These are phyloP conservation scores for Hippocampus mohnikei DNA, from an alignment of 2,113 vertebrate genomes.

Conservation along the genomic window DNA sequence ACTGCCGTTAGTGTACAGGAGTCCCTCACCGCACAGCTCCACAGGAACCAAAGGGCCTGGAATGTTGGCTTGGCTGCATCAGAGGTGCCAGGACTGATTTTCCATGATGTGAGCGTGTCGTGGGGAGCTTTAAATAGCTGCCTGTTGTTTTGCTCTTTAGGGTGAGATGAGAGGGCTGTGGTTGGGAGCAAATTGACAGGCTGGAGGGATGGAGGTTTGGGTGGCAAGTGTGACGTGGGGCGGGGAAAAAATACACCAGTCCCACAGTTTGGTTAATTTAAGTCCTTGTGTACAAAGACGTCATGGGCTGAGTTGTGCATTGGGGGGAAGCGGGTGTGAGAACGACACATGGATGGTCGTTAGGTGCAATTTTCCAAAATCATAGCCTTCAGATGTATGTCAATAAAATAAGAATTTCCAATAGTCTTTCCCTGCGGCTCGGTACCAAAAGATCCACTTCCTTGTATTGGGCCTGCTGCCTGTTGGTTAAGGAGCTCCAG, in stretches of 20 bases:
- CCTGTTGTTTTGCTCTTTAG: conserved; percentile 58
- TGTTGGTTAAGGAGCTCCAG: background rate
- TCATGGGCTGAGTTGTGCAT: no score
- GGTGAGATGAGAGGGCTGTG: conserved; percentile 39
- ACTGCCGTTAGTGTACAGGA: conserved; percentile 35
- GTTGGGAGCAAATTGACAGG: conserved; percentile 24
- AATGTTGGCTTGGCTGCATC: conserved; percentile 62
- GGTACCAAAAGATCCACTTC: background rate
- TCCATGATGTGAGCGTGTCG: conserved; percentile 71
- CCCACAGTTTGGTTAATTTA: background rate
- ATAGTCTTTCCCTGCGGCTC: background rate
- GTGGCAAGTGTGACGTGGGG: conserved; percentile 5
- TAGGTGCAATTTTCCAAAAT: no score
- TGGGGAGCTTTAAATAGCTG: conserved; percentile 68
- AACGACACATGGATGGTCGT: no score
- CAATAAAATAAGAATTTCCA: background rate
- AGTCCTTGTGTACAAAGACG: background rate
- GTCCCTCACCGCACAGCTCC: conserved; percentile 24
- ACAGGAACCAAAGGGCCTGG: conserved; percentile 45
- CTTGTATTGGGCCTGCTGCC: no score
- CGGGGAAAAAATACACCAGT: background rate
- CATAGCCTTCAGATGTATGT: no score
- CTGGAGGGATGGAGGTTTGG: conserved; percentile 18
- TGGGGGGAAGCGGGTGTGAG: no score
- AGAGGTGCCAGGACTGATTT: conserved; percentile 59